phyloP scores from a whole-genome alignment of 2,797 vertebrate genomes.

The Lycodopsis pacificus region DNA sequence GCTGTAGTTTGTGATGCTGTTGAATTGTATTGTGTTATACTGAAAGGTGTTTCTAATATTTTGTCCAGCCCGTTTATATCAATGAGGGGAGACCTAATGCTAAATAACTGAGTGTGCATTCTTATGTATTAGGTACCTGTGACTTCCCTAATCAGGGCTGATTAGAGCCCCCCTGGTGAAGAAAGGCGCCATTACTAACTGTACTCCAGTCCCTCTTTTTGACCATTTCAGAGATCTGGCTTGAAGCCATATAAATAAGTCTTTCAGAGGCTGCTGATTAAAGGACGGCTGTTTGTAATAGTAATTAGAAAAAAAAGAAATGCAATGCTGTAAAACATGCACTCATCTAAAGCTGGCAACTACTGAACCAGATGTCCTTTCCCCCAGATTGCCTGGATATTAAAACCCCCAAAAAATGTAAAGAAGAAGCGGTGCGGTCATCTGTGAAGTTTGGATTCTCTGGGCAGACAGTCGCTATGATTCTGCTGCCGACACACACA shows the following conservation, averaged over 20 bases:
- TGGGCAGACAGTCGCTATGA: conserved; percentile 49
- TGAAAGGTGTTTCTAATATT: conserved; percentile 31
- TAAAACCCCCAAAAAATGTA: conserved; percentile 60
- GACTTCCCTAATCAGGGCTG: not conserved
- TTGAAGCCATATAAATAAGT: conserved; percentile 39
- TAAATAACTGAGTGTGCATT: conserved; percentile 3
- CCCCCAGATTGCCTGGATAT: conserved; percentile 30
- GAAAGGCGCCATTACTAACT: not conserved
- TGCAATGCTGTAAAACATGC: conserved; percentile 31
- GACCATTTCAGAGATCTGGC: conserved; percentile 36
- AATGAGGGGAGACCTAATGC: not conserved
- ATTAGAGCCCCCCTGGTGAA: conserved; percentile 12
- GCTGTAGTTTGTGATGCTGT: conserved; percentile 17
- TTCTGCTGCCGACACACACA: conserved; percentile 55
- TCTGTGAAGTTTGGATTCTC: conserved; percentile 54
- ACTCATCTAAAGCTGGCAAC: conserved; percentile 31
- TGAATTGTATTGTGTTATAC: conserved; percentile 13
- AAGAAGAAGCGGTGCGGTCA: conserved; percentile 25
- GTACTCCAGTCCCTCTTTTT: conserved; percentile 37
- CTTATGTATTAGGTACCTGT: conserved; percentile 8
- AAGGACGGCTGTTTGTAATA: conserved; percentile 38
- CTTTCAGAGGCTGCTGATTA: conserved; percentile 26
- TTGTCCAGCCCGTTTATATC: conserved; percentile 8
- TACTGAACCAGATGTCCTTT: conserved; percentile 35
- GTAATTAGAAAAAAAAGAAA: conserved; percentile 15